Percentiles rank a stretch among this genome's conserved stretches.
phyloP scores from a whole-genome alignment of 2,113 vertebrate species.

The Osmerus eperlanus region DNA sequence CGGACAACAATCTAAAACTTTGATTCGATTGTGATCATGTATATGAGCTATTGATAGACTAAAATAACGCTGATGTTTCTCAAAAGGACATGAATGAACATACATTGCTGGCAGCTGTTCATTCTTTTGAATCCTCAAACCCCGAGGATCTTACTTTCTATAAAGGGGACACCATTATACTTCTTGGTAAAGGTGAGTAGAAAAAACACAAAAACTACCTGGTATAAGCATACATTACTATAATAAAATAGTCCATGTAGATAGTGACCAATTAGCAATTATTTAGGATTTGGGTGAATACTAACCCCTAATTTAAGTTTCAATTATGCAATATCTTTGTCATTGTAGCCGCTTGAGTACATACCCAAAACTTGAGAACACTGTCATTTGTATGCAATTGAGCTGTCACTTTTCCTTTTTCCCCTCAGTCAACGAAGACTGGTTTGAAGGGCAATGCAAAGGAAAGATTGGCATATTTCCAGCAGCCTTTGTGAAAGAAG shows the following conservation, averaged over 20 bases:
- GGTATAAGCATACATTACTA: too few relatives aligned
- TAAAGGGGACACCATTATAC: slow-evolving; percentile 80
- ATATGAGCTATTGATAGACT: too few relatives aligned
- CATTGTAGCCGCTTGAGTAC: too few relatives aligned
- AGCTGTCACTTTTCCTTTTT: neutral
- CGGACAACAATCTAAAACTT: too few relatives aligned
- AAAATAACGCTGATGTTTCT: neutral
- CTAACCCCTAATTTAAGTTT: too few relatives aligned
- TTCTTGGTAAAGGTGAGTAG: slow-evolving; percentile 76
- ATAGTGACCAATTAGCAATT: too few relatives aligned
- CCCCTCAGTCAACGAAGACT: slow-evolving; percentile 85
- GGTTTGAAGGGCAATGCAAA: slow-evolving; percentile 87
- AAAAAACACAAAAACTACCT: too few relatives aligned
- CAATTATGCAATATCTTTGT: too few relatives aligned
- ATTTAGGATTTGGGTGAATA: too few relatives aligned
- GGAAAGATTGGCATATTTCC: slow-evolving; percentile 91
- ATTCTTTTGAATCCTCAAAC: slow-evolving; percentile 78
- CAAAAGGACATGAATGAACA: slow-evolving; percentile 24
- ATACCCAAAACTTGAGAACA: neutral
- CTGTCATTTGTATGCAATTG: neutral
- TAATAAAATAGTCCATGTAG: too few relatives aligned
- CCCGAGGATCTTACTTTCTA: slow-evolving; percentile 87
- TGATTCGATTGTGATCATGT: too few relatives aligned
- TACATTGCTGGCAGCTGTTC: slow-evolving; percentile 75
- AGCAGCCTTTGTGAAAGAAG: slow-evolving; percentile 73